phyloP scores from a whole-genome alignment of 2,113 vertebrate genomes.

The Corydoras sp. region DNA sequence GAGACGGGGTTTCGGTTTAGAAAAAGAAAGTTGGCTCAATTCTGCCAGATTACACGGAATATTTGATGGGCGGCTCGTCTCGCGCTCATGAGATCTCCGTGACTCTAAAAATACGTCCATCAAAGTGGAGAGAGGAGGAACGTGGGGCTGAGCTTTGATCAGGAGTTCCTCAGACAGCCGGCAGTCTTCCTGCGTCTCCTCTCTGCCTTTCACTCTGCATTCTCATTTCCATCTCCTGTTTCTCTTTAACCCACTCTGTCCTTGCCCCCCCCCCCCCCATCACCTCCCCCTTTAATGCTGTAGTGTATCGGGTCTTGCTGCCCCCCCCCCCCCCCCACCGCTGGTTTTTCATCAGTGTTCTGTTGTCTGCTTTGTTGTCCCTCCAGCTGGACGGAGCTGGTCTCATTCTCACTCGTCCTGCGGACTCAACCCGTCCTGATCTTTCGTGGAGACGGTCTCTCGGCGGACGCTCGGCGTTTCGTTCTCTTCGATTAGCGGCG shows the following conservation, averaged over 20 bases:
- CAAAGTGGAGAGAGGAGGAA: slow-evolving; percentile 33
- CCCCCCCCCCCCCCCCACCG: slow-evolving; percentile 10
- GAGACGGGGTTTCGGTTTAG: slow-evolving; percentile 44
- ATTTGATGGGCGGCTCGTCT: slow-evolving; percentile 54
- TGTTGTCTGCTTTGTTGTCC: slow-evolving; percentile 17
- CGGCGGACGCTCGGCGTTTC: slow-evolving; percentile 34
- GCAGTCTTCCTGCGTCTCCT: slow-evolving; percentile 17
- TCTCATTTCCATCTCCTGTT: neutral
- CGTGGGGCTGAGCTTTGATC: slow-evolving; percentile 49
- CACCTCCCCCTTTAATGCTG: neutral
- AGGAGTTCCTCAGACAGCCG: slow-evolving; percentile 30
- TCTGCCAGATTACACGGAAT: slow-evolving; percentile 63
- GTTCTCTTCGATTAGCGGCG: slow-evolving; percentile 38
- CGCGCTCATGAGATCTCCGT: slow-evolving; percentile 46
- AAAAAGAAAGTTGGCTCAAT: slow-evolving; percentile 35
- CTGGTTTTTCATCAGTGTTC: slow-evolving; percentile 3
- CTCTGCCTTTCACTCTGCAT: neutral
- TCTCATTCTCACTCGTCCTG: slow-evolving; percentile 15
- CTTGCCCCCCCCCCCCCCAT: slow-evolving; percentile 3
- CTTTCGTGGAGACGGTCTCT: slow-evolving; percentile 17
- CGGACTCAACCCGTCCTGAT: slow-evolving; percentile 21
- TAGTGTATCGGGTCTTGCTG: neutral
- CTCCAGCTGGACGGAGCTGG: slow-evolving; percentile 28
- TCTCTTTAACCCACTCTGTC: neutral
- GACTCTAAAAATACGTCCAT: slow-evolving; percentile 50